Evolutionary conservation across 2,113 vertebrate species (phyloP), one percentile per base, ranked within the genome.

Genomic region (Zosterops borbonicus): DNA sequence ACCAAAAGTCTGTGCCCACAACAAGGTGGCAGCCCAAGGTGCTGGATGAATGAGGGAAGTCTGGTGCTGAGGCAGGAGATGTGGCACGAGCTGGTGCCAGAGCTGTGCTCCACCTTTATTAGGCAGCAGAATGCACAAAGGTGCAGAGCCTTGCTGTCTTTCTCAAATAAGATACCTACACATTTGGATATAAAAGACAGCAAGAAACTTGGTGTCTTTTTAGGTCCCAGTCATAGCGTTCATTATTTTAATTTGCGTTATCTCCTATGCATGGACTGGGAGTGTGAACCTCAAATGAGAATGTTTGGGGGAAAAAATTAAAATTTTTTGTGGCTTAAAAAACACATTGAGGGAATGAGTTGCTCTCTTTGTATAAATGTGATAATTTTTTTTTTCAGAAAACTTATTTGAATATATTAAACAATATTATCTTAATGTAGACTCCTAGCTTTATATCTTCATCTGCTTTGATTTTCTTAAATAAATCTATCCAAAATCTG

Each of bases 111-210:
- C 56, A 1, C 46, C 28, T 65, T 22, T 3, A 0, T 28, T 6
- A 24, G 18, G 25, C 18, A 37, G 46, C 24, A 60, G 64, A 58
- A 58, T 29, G 42, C 18, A 17, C 0, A 0, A 17, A 56, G 35
- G 14, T 63, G 39, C 15, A n/a, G 27, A 82, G 31, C n/a, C n/a
- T 79, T 71, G 20, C 68, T 77, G 27, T 62, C 63, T 58, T 49
- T 80, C 11, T 73, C 35, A 41, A 49, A 22, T 47, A 39, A 23
- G 9, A 17, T 55, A 39, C n/a, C 14, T 80, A 5, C 41, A 50
- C 31, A 9, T 52, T 64, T 49, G 16, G 15, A 7, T 49, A 5
- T 49, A 70, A 89, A 87, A 87, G n/a, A 22, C 20, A n/a, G 19
- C 9, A 62, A 62, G 52, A 62, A 87, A 55, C 23, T 62, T 74